Conservation (phyloP, 2,888 invertebrate genomes). For the Meteorus colon region DNA sequence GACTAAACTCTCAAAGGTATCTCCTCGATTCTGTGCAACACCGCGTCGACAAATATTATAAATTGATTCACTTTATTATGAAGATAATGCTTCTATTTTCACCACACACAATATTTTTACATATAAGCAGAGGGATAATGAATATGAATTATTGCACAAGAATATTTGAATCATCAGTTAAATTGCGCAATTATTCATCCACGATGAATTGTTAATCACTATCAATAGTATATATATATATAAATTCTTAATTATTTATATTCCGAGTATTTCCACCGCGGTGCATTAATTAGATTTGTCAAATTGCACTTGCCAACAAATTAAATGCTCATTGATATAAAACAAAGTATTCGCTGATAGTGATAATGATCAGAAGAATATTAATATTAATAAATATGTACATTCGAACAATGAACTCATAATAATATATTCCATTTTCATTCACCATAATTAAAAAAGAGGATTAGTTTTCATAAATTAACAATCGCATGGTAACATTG, state of each 20-base stretch:
- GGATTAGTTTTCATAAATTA: slow-evolving; percentile 45
- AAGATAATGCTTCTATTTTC: neutral
- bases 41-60: neutral
- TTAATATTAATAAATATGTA: slow-evolving; percentile 46
- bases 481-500: slow-evolving; percentile 51
- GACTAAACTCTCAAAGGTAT: neutral
- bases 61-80: too few relatives aligned
- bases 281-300: slow-evolving; percentile 22
- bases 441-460: slow-evolving; percentile 38
- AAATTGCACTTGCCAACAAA: slow-evolving; percentile 45
- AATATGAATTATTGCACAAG: slow-evolving; percentile 55
- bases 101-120: neutral
- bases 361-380: slow-evolving; percentile 14
- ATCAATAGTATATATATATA: slow-evolving; percentile 5
- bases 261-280: neutral
- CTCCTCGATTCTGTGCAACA: neutral
- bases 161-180: slow-evolving; percentile 39
- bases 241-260: neutral
- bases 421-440: slow-evolving; percentile 34
- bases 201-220: neutral
- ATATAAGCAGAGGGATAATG: slow-evolving; percentile 14
- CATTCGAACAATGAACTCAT: slow-evolving; percentile 38
- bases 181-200: neutral
- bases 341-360: neutral
- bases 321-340: slow-evolving; percentile 32